A percentile compares a stretch with the other conserved stretches of the same genome.
Evolutionary conservation across 2,797 vertebrate genomes (phyloP).

Genomic region (Parambassis ranga): DNA sequence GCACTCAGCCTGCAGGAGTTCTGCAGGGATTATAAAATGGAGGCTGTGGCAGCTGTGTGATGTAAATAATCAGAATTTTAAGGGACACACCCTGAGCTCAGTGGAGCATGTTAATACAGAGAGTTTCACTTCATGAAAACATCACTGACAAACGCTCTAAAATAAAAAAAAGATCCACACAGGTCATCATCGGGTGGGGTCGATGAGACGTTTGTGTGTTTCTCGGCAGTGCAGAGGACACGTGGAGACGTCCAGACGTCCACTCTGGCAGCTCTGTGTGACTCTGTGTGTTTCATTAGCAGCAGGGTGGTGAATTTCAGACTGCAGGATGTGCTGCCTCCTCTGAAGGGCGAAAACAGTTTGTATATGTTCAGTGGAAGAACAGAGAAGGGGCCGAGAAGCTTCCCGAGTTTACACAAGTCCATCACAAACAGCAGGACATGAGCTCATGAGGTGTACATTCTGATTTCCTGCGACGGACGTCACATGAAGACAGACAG

Average conservation of each 20-base stretch:
- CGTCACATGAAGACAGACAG: too few species aligned
- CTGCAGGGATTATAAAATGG: background rate
- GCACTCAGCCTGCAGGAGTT: too few species aligned
- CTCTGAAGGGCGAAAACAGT: background rate
- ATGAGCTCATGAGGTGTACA: conserved; percentile 44
- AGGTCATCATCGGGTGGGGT: too few species aligned
- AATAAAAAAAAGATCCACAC: too few species aligned
- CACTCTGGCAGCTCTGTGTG: conserved; percentile 43
- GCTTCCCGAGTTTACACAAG: conserved; percentile 41
- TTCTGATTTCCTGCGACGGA: conserved; percentile 37
- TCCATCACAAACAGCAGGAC: conserved; percentile 13
- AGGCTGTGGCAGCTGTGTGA: background rate
- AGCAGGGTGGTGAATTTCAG: conserved; percentile 55
- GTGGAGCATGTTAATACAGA: background rate
- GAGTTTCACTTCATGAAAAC: conserved; percentile 46
- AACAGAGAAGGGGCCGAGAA: background rate
- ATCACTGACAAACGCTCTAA: background rate
- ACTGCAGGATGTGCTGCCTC: background rate
- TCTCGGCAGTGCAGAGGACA: too few species aligned
- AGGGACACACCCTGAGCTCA: conserved; percentile 26
- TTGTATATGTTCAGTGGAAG: background rate
- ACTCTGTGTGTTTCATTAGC: conserved; percentile 68
- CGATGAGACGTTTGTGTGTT: background rate
- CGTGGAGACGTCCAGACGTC: background rate
- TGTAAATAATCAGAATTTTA: too few species aligned